Evolutionary conservation across 2,797 vertebrate genomes (phyloP), one percentile per base, ranked within the genome.

Genomic region (Lepilemur septentrionalis): DNA sequence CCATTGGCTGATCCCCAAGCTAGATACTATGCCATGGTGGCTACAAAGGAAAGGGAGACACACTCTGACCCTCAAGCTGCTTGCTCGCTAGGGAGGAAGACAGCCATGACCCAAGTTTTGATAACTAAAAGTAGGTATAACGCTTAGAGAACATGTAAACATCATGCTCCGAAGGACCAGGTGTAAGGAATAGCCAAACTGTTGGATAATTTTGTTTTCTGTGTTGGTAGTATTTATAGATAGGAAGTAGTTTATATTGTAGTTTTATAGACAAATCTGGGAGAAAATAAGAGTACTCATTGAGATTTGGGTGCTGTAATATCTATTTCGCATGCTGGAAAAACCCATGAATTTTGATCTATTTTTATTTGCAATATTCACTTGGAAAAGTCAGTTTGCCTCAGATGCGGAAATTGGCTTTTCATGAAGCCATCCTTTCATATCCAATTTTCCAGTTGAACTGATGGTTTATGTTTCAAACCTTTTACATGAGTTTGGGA

Each of bases 391-490:
- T 76, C 38, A 65, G 23, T 59, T 78, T 81, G 23, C 67, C 80
- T 92, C 52, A 86, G n/a, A 81, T 81, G 50, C 5, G n/a, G 73
- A 65, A 89, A 15, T 18, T 89, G 73, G 59, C 30, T 93, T 81
- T 92, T 76, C 35, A 46, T 46, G 72, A 93, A 81, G 43, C 14
- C 48, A 8, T 89, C 13, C 23, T 93, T 93, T 81, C 63, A 61
- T 22, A 93, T 82, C 41, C 73, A 92, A 43, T 86, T 97, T 95
- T 97, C 79, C 38, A 89, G 59, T 50, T 89, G 59, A 95, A 97
- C 46, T 89, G 70, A 30, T 55, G 61, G 73, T 59, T 86, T 81
- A 30, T 82, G 84, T 82, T 80, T 92, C 67, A 17, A 41, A 86
- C 61, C n/a, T 89, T 84, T 95, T 72, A 67, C 69, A 41, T 52